Evolutionary conservation across 2,888 invertebrate species (phyloP), one percentile per base, ranked within the genome.

Genomic region (Magallana nippona): DNA sequence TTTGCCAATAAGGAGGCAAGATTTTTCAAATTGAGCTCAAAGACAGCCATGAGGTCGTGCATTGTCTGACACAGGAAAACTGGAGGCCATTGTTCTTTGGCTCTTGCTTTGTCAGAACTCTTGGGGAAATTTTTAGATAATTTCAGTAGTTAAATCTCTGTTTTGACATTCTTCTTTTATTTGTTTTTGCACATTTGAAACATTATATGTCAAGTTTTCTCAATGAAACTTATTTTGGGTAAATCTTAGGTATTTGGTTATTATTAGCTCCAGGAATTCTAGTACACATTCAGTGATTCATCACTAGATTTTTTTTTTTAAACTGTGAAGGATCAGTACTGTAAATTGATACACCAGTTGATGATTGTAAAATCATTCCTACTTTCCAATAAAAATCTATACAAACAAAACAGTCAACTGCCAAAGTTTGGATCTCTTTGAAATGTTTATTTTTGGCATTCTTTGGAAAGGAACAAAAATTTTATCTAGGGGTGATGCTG

Each of bases 371-470:
- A 13, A 71, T 71, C 71, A 71, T 17, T 71, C 71, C 15, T 22
- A 32, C 71, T 32, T 27, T 32, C 71, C 19, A 71, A 71, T 71
- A 71, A 22, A 27, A 71, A 71, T 71, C 15, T 71, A 17, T 71
- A 71, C 27, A 71, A 71, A 71, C 71, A 71, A 71, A 27, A 32
- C 17, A 15, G 27, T 27, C 71, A 71, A 71, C 71, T 71, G 71
- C 71, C 71, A 71, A 71, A 71, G 27, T 71, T 71, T 71, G 22
- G 71, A 71, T 71, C 71, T 32, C 71, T 71, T 44, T 71, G 71
- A 71, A 71, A 71, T 71, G 71, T 71, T 71, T 71, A 71, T 71
- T 71, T 71, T 71, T 71, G 71, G 71, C 71, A 71, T 71, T 71
- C 71, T 22, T 71, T 71, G 22, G 71, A 71, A 71, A 71, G 71